A percentile compares a stretch with the other conserved stretches of the same genome.
phyloP scores from a whole-genome alignment of 2,113 vertebrate genomes.

The Stomatorhinus ivindoensis region DNA sequence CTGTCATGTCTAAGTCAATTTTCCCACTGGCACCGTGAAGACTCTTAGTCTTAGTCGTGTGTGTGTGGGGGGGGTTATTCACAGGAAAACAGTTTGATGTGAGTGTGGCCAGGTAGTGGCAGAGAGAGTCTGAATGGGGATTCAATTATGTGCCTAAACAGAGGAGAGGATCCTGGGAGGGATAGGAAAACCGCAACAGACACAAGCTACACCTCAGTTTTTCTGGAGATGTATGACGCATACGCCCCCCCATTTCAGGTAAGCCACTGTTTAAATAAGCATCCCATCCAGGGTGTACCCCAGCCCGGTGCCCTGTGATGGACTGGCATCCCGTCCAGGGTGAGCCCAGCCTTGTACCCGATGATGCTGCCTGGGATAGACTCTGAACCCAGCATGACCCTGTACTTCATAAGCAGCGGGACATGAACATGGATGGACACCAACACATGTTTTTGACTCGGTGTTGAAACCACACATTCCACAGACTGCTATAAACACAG shows the following conservation, averaged over 20 bases:
- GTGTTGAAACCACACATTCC: background rate
- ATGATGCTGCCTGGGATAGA: background rate
- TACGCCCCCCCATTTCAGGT: too few relatives aligned
- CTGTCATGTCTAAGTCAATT: background rate
- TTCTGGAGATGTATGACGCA: too few relatives aligned
- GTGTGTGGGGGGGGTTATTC: background rate
- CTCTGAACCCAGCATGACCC: background rate
- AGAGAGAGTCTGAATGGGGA: background rate
- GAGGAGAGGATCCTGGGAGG: background rate
- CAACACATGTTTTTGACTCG: background rate
- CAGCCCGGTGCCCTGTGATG: background rate
- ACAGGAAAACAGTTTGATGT: background rate
- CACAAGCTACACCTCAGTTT: background rate
- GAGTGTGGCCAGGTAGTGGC: background rate
- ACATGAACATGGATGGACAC: background rate
- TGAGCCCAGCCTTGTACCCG: background rate
- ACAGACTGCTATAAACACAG: background rate
- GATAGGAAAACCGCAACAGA: background rate
- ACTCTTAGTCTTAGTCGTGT: background rate
- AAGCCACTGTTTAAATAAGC: background rate
- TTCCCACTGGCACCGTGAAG: background rate
- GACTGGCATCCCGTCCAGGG: background rate
- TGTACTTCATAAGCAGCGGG: background rate
- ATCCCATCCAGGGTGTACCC: background rate
- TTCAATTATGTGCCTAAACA: background rate